Conservation (phyloP, 2,113 vertebrate species). For the Urocitellus parryii region DNA sequence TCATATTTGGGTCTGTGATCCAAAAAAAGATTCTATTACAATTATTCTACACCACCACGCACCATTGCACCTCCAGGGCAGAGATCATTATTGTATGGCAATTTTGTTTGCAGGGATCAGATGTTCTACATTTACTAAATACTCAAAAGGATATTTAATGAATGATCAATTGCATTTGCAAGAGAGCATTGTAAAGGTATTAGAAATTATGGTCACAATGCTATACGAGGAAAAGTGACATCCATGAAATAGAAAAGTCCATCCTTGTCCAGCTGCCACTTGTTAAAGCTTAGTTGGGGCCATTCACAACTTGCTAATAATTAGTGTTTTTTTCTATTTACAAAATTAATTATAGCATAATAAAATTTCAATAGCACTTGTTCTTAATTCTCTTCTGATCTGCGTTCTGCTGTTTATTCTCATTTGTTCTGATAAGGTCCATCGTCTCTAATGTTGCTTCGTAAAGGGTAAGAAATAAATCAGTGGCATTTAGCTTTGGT, state of each 20-base stretch:
- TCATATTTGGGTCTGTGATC: background rate
- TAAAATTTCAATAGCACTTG: conserved; percentile 86
- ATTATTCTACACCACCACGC: background rate
- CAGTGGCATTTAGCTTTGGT: conserved; percentile 89
- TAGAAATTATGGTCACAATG: background rate
- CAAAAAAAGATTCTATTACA: background rate
- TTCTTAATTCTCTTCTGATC: conserved; percentile 87
- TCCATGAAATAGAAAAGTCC: background rate
- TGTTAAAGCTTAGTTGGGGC: conserved; percentile 60
- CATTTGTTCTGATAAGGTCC: conserved; percentile 90
- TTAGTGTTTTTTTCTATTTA: conserved; percentile 79
- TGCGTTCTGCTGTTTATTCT: conserved; percentile 88
- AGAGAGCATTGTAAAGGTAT: background rate
- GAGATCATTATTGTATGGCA: background rate
- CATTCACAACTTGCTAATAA: conserved; percentile 80
- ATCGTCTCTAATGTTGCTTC: conserved; percentile 89
- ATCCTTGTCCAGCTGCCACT: conserved; percentile 50
- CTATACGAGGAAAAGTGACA: background rate
- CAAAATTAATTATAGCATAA: conserved; percentile 87
- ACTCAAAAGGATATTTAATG: background rate
- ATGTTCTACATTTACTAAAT: background rate
- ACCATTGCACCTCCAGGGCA: background rate
- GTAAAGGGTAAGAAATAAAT: conserved; percentile 90
- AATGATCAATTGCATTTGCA: background rate
- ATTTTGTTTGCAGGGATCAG: background rate